These are phyloP conservation scores for Balearica regulorum DNA, from an alignment of 2,797 vertebrate genomes.

Conservation along the genomic window DNA sequence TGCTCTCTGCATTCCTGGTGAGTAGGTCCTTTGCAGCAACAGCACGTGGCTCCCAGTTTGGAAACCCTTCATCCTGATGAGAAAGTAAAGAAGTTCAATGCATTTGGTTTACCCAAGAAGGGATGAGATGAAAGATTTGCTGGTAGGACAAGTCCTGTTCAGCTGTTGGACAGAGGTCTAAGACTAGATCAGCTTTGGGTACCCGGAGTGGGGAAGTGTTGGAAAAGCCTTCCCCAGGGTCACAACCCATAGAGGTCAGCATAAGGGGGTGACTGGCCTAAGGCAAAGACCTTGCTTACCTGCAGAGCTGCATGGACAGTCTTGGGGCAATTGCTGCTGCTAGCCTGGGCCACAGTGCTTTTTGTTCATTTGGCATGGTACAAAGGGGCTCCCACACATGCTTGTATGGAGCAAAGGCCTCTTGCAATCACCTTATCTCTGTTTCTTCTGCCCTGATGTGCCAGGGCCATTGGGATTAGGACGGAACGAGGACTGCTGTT, in stretches of 20 bases:
- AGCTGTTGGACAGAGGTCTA: neutral
- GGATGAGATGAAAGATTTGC: neutral
- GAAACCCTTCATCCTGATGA: neutral
- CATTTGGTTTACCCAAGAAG: neutral
- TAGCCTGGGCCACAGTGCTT: neutral
- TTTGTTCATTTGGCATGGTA: neutral
- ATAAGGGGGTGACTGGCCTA: neutral
- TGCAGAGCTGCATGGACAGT: neutral
- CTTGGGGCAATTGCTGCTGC: neutral
- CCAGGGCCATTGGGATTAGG: neutral
- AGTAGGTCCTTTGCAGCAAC: neutral
- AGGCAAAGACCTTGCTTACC: neutral
- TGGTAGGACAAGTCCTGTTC: neutral
- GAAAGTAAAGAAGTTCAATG: neutral
- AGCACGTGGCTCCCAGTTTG: neutral
- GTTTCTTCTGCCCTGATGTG: neutral
- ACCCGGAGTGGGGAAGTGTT: accelerated
- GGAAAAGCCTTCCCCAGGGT: neutral
- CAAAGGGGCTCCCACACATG: neutral
- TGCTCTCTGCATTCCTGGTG: neutral
- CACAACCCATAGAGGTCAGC: accelerated
- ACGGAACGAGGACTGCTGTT: neutral
- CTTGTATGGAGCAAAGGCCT: neutral
- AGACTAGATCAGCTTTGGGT: neutral
- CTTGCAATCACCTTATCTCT: neutral